Evolutionary conservation across 2,113 vertebrate genomes (phyloP), one percentile per base, ranked within the genome.

Genomic region (Pseudorasbora parva): DNA sequence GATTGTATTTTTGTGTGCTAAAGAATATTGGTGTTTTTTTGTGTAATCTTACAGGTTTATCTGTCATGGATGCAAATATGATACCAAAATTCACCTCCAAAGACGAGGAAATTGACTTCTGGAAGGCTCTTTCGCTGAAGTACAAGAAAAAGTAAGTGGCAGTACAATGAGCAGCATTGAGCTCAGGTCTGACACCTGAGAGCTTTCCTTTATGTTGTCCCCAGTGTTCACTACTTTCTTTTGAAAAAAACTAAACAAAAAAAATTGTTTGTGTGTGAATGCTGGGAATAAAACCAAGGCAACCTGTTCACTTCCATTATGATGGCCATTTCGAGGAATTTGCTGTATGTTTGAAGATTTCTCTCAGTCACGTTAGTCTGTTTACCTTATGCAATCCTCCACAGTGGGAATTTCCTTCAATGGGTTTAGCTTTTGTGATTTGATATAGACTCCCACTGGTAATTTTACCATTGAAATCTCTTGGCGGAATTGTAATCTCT

Each of bases 91-190:
- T 98, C 90, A 95, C 96, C 23, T 97, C 95, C 82, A 96, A 96
- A 92, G 97, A 98, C 64, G 98, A 99, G 92, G 97, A 99, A 92
- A 96, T 97, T 86, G 93, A 95, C 0, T 98, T 97, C 88, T 99
- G 98, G 98, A 98, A 97, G 92, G 87, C 95, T 84, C 95, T 97
- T 83, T 96, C 95, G 79, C 91, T 97, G 86, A 98, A 97, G 88
- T 97, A 98, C 91, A 97, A 99, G 86, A 95, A 94, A 90, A 95
- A 95, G 98, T 99, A 89, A 1, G 89, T 85, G 21, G 25, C 7
- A 7, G 19, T 41, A 68, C 33, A 68, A 17, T 68, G 30, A 68
- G 64, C 30, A 68, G 37, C n/a, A 17, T 8, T 30, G 45, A 83
- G 47, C 56, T 30, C 27, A 8, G 17, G 23, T 75, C 17, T 30